Conservation (phyloP, 2,888 invertebrate species). For the Cheilosia variabilis region DNA sequence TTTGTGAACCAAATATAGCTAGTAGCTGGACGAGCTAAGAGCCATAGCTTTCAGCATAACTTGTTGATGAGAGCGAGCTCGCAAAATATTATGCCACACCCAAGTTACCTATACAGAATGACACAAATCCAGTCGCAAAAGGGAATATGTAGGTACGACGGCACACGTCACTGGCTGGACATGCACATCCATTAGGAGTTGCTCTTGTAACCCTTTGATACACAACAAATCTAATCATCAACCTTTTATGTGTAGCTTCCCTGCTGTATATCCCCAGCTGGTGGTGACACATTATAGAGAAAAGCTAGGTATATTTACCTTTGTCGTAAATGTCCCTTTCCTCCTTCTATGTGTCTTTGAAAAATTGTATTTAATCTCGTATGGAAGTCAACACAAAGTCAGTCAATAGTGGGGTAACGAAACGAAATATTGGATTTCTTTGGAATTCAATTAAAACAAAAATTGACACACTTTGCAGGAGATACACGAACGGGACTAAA, state of each 20-base stretch:
- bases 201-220: slow-evolving; percentile 58
- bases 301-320: no score
- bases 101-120: slow-evolving; percentile 6
- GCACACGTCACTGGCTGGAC: slow-evolving; percentile 36
- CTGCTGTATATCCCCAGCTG: background rate
- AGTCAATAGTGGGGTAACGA: slow-evolving; percentile 11
- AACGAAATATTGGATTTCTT: slow-evolving; percentile 52
- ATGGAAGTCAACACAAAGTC: slow-evolving; percentile 37
- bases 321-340: background rate
- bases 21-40: slow-evolving; percentile 28
- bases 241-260: slow-evolving; percentile 11
- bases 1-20: slow-evolving; percentile 26
- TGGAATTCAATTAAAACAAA: slow-evolving; percentile 44
- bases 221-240: slow-evolving; percentile 56
- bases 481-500: no score
- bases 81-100: slow-evolving; percentile 13
- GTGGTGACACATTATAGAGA: no score
- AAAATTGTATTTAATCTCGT: slow-evolving; percentile 49
- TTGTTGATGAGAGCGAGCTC: background rate
- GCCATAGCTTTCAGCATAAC: background rate
- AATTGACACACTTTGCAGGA: no score
- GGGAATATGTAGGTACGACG: slow-evolving; percentile 10
- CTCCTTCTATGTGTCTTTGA: slow-evolving; percentile 6
- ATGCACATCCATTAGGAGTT: slow-evolving; percentile 50
- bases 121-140: slow-evolving; percentile 17